phyloP scores from a whole-genome alignment of 2,797 vertebrate species.

The Tapera naevia region DNA sequence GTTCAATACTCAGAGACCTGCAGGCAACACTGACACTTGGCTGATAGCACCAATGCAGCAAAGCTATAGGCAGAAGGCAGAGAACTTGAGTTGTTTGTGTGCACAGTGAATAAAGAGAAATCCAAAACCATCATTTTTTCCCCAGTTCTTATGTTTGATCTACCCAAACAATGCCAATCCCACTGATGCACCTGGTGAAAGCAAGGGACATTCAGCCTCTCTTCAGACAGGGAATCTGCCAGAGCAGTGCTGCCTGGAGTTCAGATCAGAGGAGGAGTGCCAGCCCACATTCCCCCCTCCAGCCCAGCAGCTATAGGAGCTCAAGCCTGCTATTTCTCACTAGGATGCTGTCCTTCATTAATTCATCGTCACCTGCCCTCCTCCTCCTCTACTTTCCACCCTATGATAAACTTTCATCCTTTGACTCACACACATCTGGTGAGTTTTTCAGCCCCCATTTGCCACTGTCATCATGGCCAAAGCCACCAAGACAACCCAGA shows the following conservation, averaged over 20 bases:
- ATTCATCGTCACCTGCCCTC: background rate
- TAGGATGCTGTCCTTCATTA: background rate
- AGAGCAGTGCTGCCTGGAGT: background rate
- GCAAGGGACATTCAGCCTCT: background rate
- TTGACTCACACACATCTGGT: slow-evolving; percentile 16
- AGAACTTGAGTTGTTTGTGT: background rate
- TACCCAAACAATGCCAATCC: background rate
- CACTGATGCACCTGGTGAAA: background rate
- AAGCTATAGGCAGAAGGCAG: background rate
- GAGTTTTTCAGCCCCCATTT: slow-evolving; percentile 45
- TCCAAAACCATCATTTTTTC: background rate
- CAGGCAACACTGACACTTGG: background rate
- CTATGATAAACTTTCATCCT: slow-evolving; percentile 50
- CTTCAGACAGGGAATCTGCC: background rate
- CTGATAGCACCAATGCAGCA: background rate
- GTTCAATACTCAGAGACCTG: background rate
- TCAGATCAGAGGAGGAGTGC: background rate
- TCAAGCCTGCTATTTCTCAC: slow-evolving; percentile 23
- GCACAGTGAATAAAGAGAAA: background rate
- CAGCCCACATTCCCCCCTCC: background rate
- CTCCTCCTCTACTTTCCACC: background rate
- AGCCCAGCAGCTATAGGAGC: background rate
- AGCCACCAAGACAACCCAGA: slow-evolving; percentile 34
- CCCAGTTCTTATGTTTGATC: background rate
- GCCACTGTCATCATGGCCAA: slow-evolving; percentile 22